phyloP scores from a whole-genome alignment of 2,797 vertebrate genomes.

The Onychomys leucogaster region DNA sequence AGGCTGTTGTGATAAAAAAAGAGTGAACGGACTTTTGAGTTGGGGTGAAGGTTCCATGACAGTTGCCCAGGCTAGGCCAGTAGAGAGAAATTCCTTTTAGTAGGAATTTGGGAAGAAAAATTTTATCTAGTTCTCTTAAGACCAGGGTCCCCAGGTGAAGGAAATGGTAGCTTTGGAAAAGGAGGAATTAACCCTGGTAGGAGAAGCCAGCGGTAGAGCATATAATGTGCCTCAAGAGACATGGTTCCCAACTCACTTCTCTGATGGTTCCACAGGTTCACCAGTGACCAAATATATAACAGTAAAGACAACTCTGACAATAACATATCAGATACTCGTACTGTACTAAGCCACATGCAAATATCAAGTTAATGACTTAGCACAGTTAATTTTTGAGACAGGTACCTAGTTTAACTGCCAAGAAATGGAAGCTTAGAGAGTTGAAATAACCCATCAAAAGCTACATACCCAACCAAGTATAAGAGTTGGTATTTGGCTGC shows the following conservation, averaged over 20 bases:
- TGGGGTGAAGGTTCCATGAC: neutral
- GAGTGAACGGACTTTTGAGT: neutral
- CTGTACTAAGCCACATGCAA: conserved; percentile 32
- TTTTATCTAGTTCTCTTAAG: conserved; percentile 11
- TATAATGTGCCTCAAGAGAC: neutral
- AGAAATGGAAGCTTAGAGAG: conserved; percentile 19
- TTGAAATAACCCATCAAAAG: conserved; percentile 48
- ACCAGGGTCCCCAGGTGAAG: neutral
- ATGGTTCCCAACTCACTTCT: neutral
- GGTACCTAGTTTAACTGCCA: neutral
- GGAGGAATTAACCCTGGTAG: neutral
- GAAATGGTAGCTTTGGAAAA: conserved; percentile 30
- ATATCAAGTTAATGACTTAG: neutral
- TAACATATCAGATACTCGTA: neutral
- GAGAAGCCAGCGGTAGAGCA: neutral
- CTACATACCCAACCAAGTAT: conserved; percentile 24
- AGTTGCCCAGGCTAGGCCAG: neutral
- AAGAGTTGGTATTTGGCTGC: neutral
- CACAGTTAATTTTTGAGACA: conserved; percentile 13
- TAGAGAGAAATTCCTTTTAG: conserved; percentile 27
- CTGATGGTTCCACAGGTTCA: neutral
- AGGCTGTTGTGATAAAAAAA: neutral
- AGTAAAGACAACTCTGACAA: conserved; percentile 11
- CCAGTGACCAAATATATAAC: neutral
- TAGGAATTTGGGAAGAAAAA: neutral